Evolutionary conservation across 2,888 invertebrate genomes (phyloP).

Genomic region (Chrysolina haemoptera): DNA sequence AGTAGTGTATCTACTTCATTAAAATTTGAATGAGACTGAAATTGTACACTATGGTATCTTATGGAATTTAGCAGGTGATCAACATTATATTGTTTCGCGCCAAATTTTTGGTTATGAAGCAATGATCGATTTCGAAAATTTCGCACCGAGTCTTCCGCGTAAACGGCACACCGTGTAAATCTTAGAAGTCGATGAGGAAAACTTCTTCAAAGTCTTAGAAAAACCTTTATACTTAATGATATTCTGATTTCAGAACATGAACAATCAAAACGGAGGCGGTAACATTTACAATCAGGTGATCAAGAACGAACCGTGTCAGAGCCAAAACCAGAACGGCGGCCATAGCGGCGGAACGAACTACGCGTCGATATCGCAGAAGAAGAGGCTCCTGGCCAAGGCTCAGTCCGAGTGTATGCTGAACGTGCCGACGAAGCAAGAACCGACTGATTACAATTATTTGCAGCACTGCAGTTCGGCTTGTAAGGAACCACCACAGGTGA

Average conservation of each 20-base stretch:
- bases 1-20: too few relatives aligned
- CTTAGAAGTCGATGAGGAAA: too few relatives aligned
- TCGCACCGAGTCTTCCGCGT: neutral
- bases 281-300: constrained; percentile 65
- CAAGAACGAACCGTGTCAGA: constrained; percentile 73
- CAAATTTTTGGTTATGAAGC: too few relatives aligned
- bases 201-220: neutral
- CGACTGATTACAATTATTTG: constrained; percentile 63
- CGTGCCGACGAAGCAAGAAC: constrained; percentile 76
- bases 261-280: constrained; percentile 39
- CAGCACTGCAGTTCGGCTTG: constrained; percentile 69
- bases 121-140: too few relatives aligned
- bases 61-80: too few relatives aligned
- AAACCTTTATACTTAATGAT: neutral
- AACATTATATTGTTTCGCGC: too few relatives aligned
- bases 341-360: constrained; percentile 58
- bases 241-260: neutral
- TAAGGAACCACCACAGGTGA: constrained; percentile 68
- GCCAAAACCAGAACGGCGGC: constrained; percentile 38
- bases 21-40: too few relatives aligned
- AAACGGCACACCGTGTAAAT: too few relatives aligned
- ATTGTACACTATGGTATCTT: too few relatives aligned
- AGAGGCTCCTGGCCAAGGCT: constrained; percentile 88
- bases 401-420: constrained; percentile 81
- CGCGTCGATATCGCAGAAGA: constrained; percentile 88